Conservation (phyloP, 1,140 invertebrate genomes). For the Anoplolepis gracilipes region DNA sequence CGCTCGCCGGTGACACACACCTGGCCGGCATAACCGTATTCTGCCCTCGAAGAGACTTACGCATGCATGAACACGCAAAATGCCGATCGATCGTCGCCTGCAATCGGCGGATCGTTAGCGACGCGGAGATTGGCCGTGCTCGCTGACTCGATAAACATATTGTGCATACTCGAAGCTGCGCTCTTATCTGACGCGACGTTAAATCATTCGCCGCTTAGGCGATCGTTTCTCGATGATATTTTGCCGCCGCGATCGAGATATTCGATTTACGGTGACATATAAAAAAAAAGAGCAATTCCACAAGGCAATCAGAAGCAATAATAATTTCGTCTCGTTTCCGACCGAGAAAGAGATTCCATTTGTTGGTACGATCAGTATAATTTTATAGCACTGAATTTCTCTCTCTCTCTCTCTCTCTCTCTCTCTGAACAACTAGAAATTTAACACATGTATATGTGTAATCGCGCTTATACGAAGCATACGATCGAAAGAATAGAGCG, state of each 20-base stretch:
- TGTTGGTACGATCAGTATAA: not conserved
- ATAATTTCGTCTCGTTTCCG: no score
- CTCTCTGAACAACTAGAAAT: slow-evolving; percentile 16
- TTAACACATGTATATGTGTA: not conserved
- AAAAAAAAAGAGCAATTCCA: not conserved
- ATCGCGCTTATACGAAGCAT: not conserved
- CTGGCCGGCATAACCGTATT: slow-evolving; percentile 79
- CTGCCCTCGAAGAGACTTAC: slow-evolving; percentile 73
- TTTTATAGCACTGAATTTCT: slow-evolving; percentile 14
- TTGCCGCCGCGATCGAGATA: slow-evolving; percentile 2
- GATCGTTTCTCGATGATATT: slow-evolving; percentile 34
- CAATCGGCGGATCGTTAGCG: slow-evolving; percentile 71
- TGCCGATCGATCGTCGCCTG: slow-evolving; percentile 65
- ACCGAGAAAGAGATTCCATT: not conserved
- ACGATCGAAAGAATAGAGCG: slow-evolving; percentile 41
- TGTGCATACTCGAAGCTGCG: slow-evolving; percentile 40
- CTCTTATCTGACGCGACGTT: slow-evolving; percentile 59
- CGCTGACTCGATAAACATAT: slow-evolving; percentile 65
- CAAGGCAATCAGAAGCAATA: not conserved
- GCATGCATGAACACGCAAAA: slow-evolving; percentile 75
- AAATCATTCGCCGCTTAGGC: slow-evolving; percentile 53
- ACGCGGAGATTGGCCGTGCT: slow-evolving; percentile 29
- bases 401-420: no score
- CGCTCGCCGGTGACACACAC: slow-evolving; percentile 76
- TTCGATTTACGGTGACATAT: not conserved